Conservation (phyloP, 2,797 vertebrate genomes). For the Spondyliosoma cantharus region DNA sequence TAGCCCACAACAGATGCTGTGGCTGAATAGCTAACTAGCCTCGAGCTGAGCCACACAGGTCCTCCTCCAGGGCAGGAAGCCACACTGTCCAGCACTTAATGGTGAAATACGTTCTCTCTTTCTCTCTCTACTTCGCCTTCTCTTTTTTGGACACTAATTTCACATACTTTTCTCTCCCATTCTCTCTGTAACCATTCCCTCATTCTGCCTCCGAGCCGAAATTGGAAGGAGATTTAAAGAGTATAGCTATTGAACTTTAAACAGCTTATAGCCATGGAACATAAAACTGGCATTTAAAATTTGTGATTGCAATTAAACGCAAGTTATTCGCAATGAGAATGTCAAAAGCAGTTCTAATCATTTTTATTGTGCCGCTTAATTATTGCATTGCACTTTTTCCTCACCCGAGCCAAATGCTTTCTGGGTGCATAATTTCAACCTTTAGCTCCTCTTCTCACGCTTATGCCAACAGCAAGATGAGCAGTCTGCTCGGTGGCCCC, state of each 20-base stretch:
- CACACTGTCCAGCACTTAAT: constrained; percentile 70
- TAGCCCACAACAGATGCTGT: constrained; percentile 89
- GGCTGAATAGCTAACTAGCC: constrained; percentile 86
- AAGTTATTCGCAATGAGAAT: constrained; percentile 87
- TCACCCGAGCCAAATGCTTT: constrained; percentile 82
- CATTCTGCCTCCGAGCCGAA: constrained; percentile 77
- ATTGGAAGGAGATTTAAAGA: constrained; percentile 86
- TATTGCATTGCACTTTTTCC: constrained; percentile 83
- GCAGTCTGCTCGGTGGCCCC: constrained; percentile 70
- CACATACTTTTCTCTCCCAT: constrained; percentile 60
- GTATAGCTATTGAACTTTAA: constrained; percentile 88
- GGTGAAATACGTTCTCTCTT: constrained; percentile 59
- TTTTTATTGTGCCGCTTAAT: constrained; percentile 88
- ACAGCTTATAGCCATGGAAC: constrained; percentile 87
- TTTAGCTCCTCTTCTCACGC: constrained; percentile 77
- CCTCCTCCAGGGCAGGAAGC: constrained; percentile 78
- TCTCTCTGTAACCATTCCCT: constrained; percentile 55
- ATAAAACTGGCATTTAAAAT: constrained; percentile 90
- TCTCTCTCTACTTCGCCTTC: constrained; percentile 27
- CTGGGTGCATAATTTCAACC: constrained; percentile 84
- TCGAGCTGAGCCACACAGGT: constrained; percentile 75
- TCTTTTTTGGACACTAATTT: constrained; percentile 60
- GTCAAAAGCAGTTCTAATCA: constrained; percentile 90
- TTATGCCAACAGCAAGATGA: constrained; percentile 82
- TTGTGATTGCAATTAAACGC: constrained; percentile 89